Evolutionary conservation across 2,888 invertebrate genomes (phyloP).

Genomic region (Epirrhoe tristata): DNA sequence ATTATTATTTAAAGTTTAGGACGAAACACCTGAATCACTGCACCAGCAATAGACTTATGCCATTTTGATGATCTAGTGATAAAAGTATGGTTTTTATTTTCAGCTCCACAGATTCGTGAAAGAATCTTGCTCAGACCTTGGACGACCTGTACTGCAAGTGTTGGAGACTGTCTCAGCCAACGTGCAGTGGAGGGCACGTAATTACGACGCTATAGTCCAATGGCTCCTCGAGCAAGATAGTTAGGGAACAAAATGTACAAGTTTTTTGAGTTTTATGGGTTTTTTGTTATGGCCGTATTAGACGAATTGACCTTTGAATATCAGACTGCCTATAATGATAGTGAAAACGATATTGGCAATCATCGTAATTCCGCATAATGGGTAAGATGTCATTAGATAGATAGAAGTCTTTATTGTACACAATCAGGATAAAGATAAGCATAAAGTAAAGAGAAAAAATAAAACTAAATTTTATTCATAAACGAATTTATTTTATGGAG

Average conservation of each 20-base stretch:
- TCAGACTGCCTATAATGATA: not conserved
- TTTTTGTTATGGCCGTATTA: not conserved
- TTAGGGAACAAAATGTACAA: slow-evolving; percentile 5
- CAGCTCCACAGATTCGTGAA: slow-evolving; percentile 89
- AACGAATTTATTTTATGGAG: too few species aligned
- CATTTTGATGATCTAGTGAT: not conserved
- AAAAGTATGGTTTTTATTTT: slow-evolving; percentile 18
- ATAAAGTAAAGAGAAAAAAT: too few species aligned
- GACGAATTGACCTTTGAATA: not conserved
- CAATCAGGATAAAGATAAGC: too few species aligned
- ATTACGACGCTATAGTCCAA: slow-evolving; percentile 89
- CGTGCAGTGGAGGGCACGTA: slow-evolving; percentile 92
- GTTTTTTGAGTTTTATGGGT: not conserved
- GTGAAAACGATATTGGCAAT: too few species aligned
- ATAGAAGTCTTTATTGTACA: too few species aligned
- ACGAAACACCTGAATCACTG: too few species aligned
- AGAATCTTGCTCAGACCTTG: slow-evolving; percentile 87
- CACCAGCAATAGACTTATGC: too few species aligned
- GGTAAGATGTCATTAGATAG: too few species aligned
- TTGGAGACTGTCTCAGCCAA: slow-evolving; percentile 93
- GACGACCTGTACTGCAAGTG: slow-evolving; percentile 91
- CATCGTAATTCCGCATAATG: too few species aligned
- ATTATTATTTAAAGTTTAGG: too few species aligned
- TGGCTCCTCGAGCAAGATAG: slow-evolving; percentile 86
- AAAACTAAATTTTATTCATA: too few species aligned